Base-by-base conservation (phyloP, 2,113 vertebrate genomes). In the Cheilinus undulatus region DNA sequence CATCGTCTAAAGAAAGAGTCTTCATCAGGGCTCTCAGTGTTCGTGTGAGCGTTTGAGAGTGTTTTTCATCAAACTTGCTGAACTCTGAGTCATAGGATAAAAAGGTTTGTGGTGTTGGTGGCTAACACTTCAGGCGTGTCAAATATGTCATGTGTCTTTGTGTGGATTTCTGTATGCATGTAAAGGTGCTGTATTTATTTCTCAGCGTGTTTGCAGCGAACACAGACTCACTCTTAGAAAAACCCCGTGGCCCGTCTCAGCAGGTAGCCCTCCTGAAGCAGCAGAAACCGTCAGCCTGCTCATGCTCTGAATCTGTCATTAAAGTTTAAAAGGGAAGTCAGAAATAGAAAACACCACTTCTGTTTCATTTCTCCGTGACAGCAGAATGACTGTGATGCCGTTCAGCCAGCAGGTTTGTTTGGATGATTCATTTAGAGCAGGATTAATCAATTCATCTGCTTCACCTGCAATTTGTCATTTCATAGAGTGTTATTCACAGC, bases 301-400 rank as follows among this genome's bases (percentile, higher is more conserved):
- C 15, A 0, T 34, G 50, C 32, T 43, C 66, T 58, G 67, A 57
- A 76, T 69, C 32, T 27, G 4, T 57, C 43, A 50, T n/a, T 36
- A 9, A n/a, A 34, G 17, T 14, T 38, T 12, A 66, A 19, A 50
- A 51, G 52, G 56, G 22, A 52, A 45, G 45, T 67, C 46, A 50
- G 53, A 67, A 20, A 64, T 30, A 74, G 15, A 34, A 26, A 0
- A 27, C 23, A 24, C 3, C 36, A 24, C 34, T 34, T 30, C 3
- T n/a, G 5, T 19, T 59, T 28, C 7, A 5, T 23, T 7, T 24
- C 34, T 15, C 3, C 27, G 15, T 26, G 15, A 2, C 6, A 17
- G 24, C 8, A 19, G n/a, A 50, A 0, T 7, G n/a, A 64, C 7
- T 30, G 1, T 3, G 2, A 20, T 24, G 42, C 24, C 24, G 6